A percentile compares a stretch with the other conserved stretches of the same genome.
phyloP scores from a whole-genome alignment of 2,888 invertebrate genomes.

The Epsilonema sp. region DNA sequence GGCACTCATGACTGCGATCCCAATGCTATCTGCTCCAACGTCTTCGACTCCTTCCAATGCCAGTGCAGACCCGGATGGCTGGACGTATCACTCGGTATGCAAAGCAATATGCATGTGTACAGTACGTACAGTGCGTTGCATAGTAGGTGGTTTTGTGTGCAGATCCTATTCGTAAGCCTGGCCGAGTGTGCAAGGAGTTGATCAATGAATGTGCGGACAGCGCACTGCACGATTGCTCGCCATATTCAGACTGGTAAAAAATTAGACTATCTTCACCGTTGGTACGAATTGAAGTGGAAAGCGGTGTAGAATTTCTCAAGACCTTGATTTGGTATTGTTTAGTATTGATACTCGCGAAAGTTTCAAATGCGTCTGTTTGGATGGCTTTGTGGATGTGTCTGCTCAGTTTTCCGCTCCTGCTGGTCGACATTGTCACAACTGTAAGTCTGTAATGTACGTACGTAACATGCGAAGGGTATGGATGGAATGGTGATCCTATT shows the following conservation, averaged over 20 bases:
- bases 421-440: conserved; percentile 23
- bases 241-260: conserved; percentile 24
- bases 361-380: conserved; percentile 20
- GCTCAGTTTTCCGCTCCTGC: conserved; percentile 19
- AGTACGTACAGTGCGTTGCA: too few relatives aligned
- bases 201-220: conserved; percentile 27
- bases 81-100: conserved; percentile 22
- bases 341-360: conserved; percentile 24
- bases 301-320: too few relatives aligned
- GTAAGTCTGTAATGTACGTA: conserved; percentile 10
- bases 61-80: conserved; percentile 24
- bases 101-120: too few relatives aligned
- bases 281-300: too few relatives aligned
- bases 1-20: conserved; percentile 15
- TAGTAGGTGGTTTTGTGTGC: too few relatives aligned
- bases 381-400: conserved; percentile 25
- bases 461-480: too few relatives aligned
- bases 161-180: conserved; percentile 19
- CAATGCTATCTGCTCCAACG: conserved; percentile 24
- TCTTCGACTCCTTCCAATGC: conserved; percentile 22
- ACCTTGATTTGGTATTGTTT: too few relatives aligned
- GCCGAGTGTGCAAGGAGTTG: conserved; percentile 16
- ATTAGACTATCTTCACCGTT: too few relatives aligned
- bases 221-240: conserved; percentile 21
- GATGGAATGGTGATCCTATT: too few relatives aligned